Percentiles rank a stretch among this genome's conserved stretches.
Evolutionary conservation across 2,113 vertebrate species (phyloP).

Genomic region (Rhagologus leucostigma): DNA sequence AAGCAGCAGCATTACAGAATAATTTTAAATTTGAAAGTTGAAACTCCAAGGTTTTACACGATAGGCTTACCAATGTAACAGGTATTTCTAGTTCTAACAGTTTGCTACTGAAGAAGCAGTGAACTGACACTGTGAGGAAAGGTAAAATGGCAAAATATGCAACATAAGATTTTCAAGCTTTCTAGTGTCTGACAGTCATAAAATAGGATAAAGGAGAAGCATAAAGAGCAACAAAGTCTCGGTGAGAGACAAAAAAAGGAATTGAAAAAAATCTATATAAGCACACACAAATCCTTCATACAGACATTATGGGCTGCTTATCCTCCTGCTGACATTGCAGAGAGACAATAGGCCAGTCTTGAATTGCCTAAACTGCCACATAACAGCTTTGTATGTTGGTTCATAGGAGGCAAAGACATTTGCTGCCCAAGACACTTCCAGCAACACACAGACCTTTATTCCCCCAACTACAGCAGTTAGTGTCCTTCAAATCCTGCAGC

Average conservation of each 20-base stretch:
- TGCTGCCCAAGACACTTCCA: not conserved
- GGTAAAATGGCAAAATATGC: not conserved
- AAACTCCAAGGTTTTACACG: not conserved
- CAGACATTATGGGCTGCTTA: constrained; percentile 28
- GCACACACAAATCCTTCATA: not conserved
- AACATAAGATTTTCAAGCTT: not conserved
- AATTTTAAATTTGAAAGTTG: not conserved
- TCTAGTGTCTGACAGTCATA: not conserved
- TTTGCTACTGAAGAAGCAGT: constrained; percentile 1
- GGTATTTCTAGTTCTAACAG: not conserved
- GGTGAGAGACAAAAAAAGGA: constrained; percentile 22
- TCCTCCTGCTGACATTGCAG: constrained; percentile 18
- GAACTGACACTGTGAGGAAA: not conserved
- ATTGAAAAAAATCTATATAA: constrained; percentile 23
- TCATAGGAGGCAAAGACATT: not conserved
- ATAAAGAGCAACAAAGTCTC: constrained; percentile 38
- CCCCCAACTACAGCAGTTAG: not conserved
- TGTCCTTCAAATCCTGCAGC: not conserved
- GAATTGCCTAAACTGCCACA: constrained; percentile 28
- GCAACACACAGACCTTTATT: not conserved
- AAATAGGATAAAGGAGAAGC: constrained; percentile 1
- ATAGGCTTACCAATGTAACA: not conserved
- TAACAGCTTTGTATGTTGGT: constrained; percentile 32
- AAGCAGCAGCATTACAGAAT: not conserved
- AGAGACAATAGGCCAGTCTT: constrained; percentile 37